Evolutionary conservation across 2,113 vertebrate species (phyloP), one percentile per base, ranked within the genome.

Genomic region (Antechinus stuartii): DNA sequence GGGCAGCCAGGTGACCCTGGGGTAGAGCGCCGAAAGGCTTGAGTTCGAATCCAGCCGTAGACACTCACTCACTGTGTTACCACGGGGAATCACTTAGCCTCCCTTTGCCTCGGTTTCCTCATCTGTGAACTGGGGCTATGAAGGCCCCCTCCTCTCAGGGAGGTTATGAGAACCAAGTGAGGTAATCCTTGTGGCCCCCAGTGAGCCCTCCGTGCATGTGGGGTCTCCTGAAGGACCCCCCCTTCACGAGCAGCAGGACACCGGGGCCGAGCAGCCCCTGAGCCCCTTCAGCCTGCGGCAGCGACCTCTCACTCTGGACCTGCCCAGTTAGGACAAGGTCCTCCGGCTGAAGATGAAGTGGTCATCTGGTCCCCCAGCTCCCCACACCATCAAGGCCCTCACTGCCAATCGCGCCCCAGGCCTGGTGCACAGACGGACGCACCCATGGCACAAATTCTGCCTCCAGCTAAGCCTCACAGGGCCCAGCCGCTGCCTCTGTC

Each of bases 281-380:
- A 84, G 68, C 35, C n/a, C 35, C 91, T 2, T n/a, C 54, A 25
- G 55, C 27, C 14, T 9, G 14, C 46, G 8, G 30, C 57, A 24
- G 46, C 93, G 7, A 0, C 27, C 23, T 42, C 68, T 84, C 68
- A 22, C 68, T 84, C 68, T n/a, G 8, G 1, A 8, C 19, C 0
- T 8, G 23, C 68, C 90, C n/a, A 23, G 23, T 26, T 1, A 91
- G 76, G 50, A 30, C 0, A 0, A 23, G 1, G 0, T 50, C 25
- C 42, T 2, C 0, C 14, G 5, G 6, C 11, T 2, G 47, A 35
- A 35, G 57, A 22, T 92, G 5, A 42, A 6, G 24, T 11, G 47
- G 49, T 19, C 4, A 1, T 30, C 61, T 54, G 49, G 25, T 22
- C 54, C 54, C 0, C 56, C 92, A 35, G 22, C 54, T 30, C 0